A percentile compares a stretch with the other conserved stretches of the same genome.
phyloP scores from a whole-genome alignment of 2,113 vertebrate genomes.

The Paradoxurus hermaphroditus region DNA sequence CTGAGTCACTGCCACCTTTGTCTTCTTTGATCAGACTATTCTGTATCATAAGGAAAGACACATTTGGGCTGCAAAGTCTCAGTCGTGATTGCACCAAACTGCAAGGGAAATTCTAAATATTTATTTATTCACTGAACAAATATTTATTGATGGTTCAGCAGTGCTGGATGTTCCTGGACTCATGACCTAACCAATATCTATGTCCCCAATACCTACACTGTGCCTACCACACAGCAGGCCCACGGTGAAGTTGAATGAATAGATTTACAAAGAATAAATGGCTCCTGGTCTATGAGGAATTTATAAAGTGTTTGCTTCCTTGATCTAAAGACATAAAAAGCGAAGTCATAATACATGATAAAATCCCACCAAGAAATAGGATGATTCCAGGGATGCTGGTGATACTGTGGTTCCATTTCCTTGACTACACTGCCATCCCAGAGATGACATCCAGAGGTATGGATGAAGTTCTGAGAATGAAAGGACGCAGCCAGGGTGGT shows the following conservation, averaged over 20 bases:
- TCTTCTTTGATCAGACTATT: not conserved
- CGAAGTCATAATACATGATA: not conserved
- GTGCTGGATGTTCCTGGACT: not conserved
- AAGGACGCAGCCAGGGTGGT: not conserved
- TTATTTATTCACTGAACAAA: not conserved
- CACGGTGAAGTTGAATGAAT: not conserved
- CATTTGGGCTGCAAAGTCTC: not conserved
- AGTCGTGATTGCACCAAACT: not conserved
- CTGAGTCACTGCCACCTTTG: not conserved
- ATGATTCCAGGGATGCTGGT: not conserved
- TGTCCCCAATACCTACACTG: not conserved
- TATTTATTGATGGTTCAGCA: not conserved
- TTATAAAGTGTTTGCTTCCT: not conserved
- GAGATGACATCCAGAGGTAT: not conserved
- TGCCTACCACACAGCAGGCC: not conserved
- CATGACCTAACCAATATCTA: not conserved
- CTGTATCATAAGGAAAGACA: not conserved
- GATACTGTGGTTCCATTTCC: not conserved
- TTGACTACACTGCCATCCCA: not conserved
- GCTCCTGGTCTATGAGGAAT: not conserved
- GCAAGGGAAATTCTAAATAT: not conserved
- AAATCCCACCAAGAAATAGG: not conserved
- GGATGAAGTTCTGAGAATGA: not conserved
- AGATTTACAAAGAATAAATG: not conserved
- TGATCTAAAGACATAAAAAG: not conserved